phyloP scores from a whole-genome alignment of 2,888 invertebrate genomes.

The Trisateles emortualis region DNA sequence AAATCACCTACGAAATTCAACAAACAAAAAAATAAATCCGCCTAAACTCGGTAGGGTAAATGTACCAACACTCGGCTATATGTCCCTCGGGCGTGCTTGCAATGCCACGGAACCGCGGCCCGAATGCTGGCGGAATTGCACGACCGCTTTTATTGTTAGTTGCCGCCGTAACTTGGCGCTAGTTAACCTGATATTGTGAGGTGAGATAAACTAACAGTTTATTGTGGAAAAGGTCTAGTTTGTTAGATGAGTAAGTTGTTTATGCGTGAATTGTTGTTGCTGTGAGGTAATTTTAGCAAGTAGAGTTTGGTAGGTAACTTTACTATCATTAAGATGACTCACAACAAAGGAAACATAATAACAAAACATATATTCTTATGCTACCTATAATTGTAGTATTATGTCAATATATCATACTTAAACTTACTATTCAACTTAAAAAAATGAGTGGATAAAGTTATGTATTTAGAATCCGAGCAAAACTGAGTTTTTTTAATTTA shows the following conservation, averaged over 20 bases:
- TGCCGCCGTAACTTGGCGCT: constrained; percentile 47
- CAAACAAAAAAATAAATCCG: constrained; percentile 34
- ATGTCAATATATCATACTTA: no score
- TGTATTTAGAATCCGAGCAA: no score
- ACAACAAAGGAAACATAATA: background rate
- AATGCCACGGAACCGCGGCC: constrained; percentile 46
- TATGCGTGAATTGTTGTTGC: background rate
- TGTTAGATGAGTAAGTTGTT: background rate
- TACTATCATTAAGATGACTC: background rate
- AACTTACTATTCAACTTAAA: no score
- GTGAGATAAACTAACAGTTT: constrained; percentile 40
- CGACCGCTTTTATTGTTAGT: constrained; percentile 57
- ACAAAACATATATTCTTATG: background rate
- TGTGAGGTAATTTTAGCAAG: constrained; percentile 7
- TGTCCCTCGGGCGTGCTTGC: constrained; percentile 50
- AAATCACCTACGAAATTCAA: constrained; percentile 10
- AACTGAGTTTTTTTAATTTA: no score
- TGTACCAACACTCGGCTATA: constrained; percentile 37
- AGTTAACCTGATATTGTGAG: constrained; percentile 57
- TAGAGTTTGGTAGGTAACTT: background rate
- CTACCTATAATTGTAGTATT: no score
- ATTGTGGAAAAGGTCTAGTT: constrained; percentile 19
- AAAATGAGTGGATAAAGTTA: no score
- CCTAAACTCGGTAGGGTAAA: constrained; percentile 38
- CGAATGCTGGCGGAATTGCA: constrained; percentile 47